These are phyloP conservation scores for Parasteatoda tepidariorum DNA, from an alignment of 1,140 invertebrate genomes.

Conservation along the genomic window DNA sequence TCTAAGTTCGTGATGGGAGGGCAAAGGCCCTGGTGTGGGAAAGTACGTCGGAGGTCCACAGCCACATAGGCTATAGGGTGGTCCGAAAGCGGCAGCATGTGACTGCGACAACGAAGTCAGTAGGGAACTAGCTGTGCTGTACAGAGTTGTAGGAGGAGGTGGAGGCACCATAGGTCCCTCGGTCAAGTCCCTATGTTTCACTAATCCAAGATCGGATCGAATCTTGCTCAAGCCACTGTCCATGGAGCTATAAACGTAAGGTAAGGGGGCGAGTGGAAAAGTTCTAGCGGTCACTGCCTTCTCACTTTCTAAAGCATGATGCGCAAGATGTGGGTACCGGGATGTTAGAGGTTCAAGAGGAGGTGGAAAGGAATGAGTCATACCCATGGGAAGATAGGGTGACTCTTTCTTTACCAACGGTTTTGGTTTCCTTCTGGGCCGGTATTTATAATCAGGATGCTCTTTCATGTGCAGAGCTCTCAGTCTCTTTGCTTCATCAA, in stretches of 20 bases:
- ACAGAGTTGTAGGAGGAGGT: conserved; percentile 33
- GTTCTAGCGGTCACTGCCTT: conserved; percentile 63
- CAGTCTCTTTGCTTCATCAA: conserved; percentile 93
- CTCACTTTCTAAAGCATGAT: conserved; percentile 62
- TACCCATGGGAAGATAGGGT: conserved; percentile 7
- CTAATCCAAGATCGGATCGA: conserved; percentile 17
- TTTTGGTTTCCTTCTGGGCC: conserved; percentile 90
- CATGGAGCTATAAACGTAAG: conserved; percentile 48
- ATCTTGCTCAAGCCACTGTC: conserved; percentile 31
- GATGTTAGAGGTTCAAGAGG: conserved; percentile 17
- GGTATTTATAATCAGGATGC: conserved; percentile 91
- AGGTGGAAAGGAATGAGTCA: neutral
- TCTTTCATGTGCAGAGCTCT: conserved; percentile 92
- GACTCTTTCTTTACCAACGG: conserved; percentile 84
- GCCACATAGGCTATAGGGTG: conserved; percentile 48
- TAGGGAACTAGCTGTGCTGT: conserved; percentile 52
- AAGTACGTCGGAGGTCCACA: conserved; percentile 54
- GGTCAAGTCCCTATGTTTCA: conserved; percentile 14
- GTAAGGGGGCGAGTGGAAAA: conserved; percentile 50
- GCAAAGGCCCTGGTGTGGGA: conserved; percentile 33
- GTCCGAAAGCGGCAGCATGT: conserved; percentile 39
- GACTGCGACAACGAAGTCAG: conserved; percentile 54
- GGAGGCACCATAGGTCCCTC: conserved; percentile 10
- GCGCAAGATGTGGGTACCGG: conserved; percentile 45
- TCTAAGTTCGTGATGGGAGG: conserved; percentile 29